These are phyloP conservation scores for Lysiphlebus fabarum DNA, from an alignment of 1,140 invertebrate species.

Conservation along the genomic window DNA sequence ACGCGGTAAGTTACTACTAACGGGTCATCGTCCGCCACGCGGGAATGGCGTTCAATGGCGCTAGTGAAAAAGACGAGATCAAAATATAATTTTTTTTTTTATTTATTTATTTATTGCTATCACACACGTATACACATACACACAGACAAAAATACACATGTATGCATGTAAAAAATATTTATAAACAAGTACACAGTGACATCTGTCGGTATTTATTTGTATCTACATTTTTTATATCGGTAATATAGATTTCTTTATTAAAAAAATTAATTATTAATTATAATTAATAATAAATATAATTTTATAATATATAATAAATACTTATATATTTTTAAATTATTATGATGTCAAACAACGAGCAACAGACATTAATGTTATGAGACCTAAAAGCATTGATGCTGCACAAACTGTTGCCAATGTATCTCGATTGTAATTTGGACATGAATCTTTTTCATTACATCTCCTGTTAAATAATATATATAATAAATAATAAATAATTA, in stretches of 20 bases:
- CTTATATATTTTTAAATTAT: background rate
- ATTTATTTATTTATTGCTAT: too few relatives aligned
- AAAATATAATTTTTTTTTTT: too few relatives aligned
- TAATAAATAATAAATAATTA: conserved; percentile 6
- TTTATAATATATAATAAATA: too few relatives aligned
- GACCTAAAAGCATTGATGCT: conserved; percentile 66
- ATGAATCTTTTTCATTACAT: conserved; percentile 62
- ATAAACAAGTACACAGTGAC: too few relatives aligned
- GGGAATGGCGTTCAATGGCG: conserved; percentile 25
- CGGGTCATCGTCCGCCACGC: conserved; percentile 37
- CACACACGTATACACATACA: too few relatives aligned
- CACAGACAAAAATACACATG: too few relatives aligned
- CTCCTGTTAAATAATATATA: conserved; percentile 55
- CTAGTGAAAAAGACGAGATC: conserved; percentile 7
- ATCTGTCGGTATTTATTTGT: too few relatives aligned
- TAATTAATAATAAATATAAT: too few relatives aligned
- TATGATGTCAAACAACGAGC: conserved; percentile 29
- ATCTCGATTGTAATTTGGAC: conserved; percentile 73
- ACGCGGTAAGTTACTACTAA: conserved; percentile 6
- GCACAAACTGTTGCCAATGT: conserved; percentile 75
- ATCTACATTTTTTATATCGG: too few relatives aligned
- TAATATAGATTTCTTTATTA: too few relatives aligned
- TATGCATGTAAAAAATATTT: too few relatives aligned
- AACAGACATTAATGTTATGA: conserved; percentile 56
- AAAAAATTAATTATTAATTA: too few relatives aligned